Percentiles rank a stretch among this genome's conserved stretches.
Evolutionary conservation across 37 sponge, comb jelly and placozoan genomes (phyloP).

Genomic region (Cliona cf. orientalis): DNA sequence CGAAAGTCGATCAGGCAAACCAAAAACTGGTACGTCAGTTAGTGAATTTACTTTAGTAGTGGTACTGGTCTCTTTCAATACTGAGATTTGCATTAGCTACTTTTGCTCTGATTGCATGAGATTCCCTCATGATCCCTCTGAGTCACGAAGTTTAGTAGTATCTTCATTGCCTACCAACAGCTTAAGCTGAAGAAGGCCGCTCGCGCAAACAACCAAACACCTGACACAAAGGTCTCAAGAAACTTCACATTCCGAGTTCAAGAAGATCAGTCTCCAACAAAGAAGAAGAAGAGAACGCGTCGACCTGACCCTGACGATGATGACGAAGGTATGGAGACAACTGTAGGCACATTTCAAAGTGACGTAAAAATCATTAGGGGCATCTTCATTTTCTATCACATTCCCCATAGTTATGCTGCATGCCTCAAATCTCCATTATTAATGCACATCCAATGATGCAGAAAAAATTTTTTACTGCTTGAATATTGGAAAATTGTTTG

Average conservation of each 20-base stretch:
- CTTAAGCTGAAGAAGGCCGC: slow-evolving; percentile 35
- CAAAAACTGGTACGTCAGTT: slow-evolving; percentile 35
- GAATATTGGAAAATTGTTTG: too few species aligned
- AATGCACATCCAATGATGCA: too few species aligned
- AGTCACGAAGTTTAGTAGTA: neutral
- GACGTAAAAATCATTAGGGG: neutral
- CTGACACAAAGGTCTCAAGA: slow-evolving; percentile 46
- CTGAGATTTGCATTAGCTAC: too few species aligned
- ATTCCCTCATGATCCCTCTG: too few species aligned
- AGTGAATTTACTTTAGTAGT: neutral
- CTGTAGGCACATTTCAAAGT: neutral
- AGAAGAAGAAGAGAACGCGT: slow-evolving; percentile 31
- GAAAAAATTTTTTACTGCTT: too few species aligned
- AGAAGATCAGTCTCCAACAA: slow-evolving; percentile 7
- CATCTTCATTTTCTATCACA: too few species aligned
- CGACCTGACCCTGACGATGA: slow-evolving; percentile 27
- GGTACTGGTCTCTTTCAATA: too few species aligned
- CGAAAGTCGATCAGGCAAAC: slow-evolving; percentile 31
- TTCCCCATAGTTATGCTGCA: too few species aligned
- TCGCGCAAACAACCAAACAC: neutral
- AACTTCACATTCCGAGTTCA: slow-evolving; percentile 59
- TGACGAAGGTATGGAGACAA: neutral
- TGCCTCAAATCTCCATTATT: too few species aligned
- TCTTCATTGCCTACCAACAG: slow-evolving; percentile 5
- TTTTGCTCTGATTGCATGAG: too few species aligned